These are phyloP conservation scores for Tenualosa thibaudeaui DNA, from an alignment of 2,797 vertebrate genomes.

Conservation along the genomic window DNA sequence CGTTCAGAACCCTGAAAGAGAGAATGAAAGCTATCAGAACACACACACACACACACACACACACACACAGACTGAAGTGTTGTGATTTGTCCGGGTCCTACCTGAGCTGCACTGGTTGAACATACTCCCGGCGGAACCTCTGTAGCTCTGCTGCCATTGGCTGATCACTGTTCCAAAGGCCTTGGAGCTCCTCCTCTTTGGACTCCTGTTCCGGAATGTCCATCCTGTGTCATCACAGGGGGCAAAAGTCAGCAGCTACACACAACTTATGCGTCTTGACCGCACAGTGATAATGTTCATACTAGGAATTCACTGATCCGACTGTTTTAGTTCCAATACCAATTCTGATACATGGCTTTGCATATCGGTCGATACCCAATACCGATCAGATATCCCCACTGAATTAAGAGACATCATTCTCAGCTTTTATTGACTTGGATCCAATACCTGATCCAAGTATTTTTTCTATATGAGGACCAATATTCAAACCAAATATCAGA, in stretches of 20 bases:
- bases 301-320: too few species aligned
- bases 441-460: too few species aligned
- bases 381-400: too few species aligned
- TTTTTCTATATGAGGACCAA: too few species aligned
- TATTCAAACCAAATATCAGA: too few species aligned
- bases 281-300: too few species aligned
- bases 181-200: constrained; percentile 88
- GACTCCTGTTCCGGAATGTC: constrained; percentile 96
- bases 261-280: too few species aligned
- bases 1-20: constrained; percentile 86
- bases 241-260: not conserved
- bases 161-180: constrained; percentile 93
- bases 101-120: constrained; percentile 98
- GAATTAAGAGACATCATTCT: too few species aligned
- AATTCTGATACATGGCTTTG: too few species aligned
- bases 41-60: constrained; percentile 8
- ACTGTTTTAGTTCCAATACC: too few species aligned
- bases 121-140: constrained; percentile 94
- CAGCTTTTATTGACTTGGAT: too few species aligned
- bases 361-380: too few species aligned
- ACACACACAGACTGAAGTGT: constrained; percentile 10
- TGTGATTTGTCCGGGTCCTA: constrained; percentile 54
- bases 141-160: constrained; percentile 92
- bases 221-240: constrained; percentile 75
- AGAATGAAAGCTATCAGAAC: constrained; percentile 20